A percentile compares a stretch with the other conserved stretches of the same genome.
phyloP scores from a whole-genome alignment of 2,113 vertebrate species.

The Vanacampus margaritifer region DNA sequence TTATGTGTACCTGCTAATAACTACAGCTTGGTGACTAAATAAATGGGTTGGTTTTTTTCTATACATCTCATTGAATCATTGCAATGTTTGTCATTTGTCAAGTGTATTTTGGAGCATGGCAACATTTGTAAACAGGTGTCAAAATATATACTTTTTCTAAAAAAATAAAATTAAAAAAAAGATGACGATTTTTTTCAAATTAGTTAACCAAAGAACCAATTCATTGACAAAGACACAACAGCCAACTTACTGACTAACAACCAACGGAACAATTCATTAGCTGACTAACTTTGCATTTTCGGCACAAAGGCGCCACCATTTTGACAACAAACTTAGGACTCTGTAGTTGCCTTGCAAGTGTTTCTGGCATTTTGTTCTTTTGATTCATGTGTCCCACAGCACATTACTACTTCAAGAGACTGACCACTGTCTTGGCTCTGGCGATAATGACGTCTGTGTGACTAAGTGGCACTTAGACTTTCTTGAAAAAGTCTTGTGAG shows the following conservation, averaged over 20 bases:
- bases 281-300: not conserved
- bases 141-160: not conserved
- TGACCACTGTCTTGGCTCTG: not conserved
- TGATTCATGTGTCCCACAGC: not conserved
- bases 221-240: too few relatives aligned
- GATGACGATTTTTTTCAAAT: too few relatives aligned
- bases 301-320: not conserved
- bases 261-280: too few relatives aligned
- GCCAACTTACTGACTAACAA: too few relatives aligned
- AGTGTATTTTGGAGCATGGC: not conserved
- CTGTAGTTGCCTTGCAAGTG: not conserved
- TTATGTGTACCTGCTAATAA: constrained; percentile 18
- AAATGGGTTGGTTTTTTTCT: constrained; percentile 46
- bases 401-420: not conserved
- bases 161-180: too few relatives aligned
- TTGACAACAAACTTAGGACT: not conserved
- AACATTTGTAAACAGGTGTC: not conserved
- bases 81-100: not conserved
- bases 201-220: too few relatives aligned
- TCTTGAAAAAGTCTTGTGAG: not conserved
- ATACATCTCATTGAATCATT: not conserved
- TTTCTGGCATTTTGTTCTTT: not conserved
- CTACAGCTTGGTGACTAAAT: constrained; percentile 41
- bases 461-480: not conserved
- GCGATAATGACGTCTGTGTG: not conserved